Evolutionary conservation across 2,113 vertebrate species (phyloP), one percentile per base, ranked within the genome.

Genomic region (Cyprinodon brontotheroides): DNA sequence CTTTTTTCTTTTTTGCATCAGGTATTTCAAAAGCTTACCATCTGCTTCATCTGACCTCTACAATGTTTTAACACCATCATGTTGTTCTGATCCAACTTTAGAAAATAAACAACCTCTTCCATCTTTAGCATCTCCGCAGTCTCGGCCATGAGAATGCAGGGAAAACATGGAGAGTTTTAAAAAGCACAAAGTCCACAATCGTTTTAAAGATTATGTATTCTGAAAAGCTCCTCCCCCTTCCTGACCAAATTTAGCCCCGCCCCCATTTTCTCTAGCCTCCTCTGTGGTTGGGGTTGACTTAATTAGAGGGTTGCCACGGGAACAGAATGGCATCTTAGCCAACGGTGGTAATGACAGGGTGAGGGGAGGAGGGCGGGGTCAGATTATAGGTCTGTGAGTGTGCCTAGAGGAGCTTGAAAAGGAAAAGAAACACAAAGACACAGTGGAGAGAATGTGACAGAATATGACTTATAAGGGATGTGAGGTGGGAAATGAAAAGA

Each of bases 241-340:
- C 50, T 29, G 61, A 86, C 90, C 89, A 68, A 88, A 87, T 69
- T 74, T 86, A 66, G 81, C 88, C 81, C 85, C 82, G 43, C 66
- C 72, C 53, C 77, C 6, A 9, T 36, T 68, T 70, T 11, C 70
- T 78, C 74, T 79, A 76, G 74, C 83, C 77, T 66, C 74, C 75
- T 66, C 74, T 57, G 88, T 80, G 82, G 81, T 86, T 90, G 84
- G 86, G 90, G 85, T 87, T 91, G 81, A 81, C 87, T 57, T 93
- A 94, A 94, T 94, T 93, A 93, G 89, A 93, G 94, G 93, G 92
- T 94, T 94, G 91, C 89, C 91, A 91, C 88, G 89, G 92, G 87
- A 90, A 90, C 87, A 79, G 87, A 92, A 90, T 91, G 92, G 91
- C 87, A 89, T 90, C 80, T 89, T 76, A 83, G 89, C 90, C 87